Percentiles rank a stretch among this genome's conserved stretches.
Evolutionary conservation across 2,797 vertebrate genomes (phyloP).

Genomic region (Borostomias antarcticus): DNA sequence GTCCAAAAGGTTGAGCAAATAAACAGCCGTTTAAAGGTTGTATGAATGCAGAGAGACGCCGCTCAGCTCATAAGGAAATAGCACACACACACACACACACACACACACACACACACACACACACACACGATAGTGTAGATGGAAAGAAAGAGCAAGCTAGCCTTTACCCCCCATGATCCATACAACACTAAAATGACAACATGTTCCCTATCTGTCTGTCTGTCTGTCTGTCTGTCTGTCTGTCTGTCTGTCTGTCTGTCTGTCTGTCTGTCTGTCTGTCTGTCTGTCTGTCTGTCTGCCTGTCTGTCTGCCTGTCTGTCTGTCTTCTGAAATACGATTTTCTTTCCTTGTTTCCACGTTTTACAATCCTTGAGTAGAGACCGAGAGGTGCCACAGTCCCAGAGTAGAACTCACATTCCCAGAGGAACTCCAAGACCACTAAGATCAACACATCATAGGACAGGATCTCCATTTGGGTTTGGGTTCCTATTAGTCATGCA

Average conservation of each 20-base stretch:
- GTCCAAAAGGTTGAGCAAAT: constrained; percentile 33
- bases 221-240: too few species aligned
- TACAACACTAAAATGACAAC: too few species aligned
- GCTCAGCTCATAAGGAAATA: neutral
- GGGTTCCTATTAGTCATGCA: constrained; percentile 71
- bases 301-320: constrained; percentile 20
- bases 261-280: too few species aligned
- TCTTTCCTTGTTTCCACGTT: constrained; percentile 48
- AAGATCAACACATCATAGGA: constrained; percentile 67
- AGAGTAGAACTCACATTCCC: constrained; percentile 63
- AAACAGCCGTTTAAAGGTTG: constrained; percentile 19
- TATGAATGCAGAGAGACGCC: neutral
- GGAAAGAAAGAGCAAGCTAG: constrained; percentile 7
- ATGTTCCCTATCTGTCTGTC: too few species aligned
- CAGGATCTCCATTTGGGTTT: constrained; percentile 66
- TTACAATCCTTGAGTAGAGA: constrained; percentile 53
- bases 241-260: too few species aligned
- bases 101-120: neutral
- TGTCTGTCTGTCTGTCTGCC: constrained; percentile 8
- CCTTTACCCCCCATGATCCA: too few species aligned
- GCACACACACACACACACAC: neutral
- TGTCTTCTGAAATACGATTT: constrained; percentile 31
- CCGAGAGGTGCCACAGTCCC: constrained; percentile 63
- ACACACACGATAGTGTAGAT: neutral
- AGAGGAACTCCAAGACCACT: constrained; percentile 66